These are phyloP conservation scores for Bryconaethiops microstoma DNA, from an alignment of 2,797 vertebrate species.

Conservation along the genomic window DNA sequence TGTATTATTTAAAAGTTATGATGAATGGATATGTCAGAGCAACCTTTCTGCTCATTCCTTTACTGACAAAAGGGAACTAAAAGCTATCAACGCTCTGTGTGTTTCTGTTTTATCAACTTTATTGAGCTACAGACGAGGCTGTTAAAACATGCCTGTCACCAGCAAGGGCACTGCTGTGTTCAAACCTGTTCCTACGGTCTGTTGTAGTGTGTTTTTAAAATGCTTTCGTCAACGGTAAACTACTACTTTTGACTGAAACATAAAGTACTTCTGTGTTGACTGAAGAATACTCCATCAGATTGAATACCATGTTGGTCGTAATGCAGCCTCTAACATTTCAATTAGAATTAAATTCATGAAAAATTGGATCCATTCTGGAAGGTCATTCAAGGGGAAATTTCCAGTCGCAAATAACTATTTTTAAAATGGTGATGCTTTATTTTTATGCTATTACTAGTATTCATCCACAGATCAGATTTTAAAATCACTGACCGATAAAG, in stretches of 20 bases:
- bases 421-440: too few species aligned
- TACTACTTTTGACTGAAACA: not conserved
- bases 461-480: too few species aligned
- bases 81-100: not conserved
- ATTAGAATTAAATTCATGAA: too few species aligned
- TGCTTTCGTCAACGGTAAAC: not conserved
- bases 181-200: not conserved
- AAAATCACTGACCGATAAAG: too few species aligned
- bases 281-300: conserved; percentile 3
- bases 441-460: too few species aligned
- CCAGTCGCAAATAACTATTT: too few species aligned
- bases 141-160: not conserved
- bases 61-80: not conserved
- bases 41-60: not conserved
- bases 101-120: not conserved
- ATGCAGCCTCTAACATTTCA: too few species aligned
- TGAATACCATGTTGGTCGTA: not conserved
- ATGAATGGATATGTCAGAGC: not conserved
- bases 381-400: too few species aligned
- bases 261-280: not conserved
- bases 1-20: not conserved
- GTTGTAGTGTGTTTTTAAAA: not conserved
- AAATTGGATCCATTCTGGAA: too few species aligned
- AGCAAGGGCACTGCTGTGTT: not conserved
- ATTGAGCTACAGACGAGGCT: not conserved